phyloP scores from a whole-genome alignment of 2,888 invertebrate genomes.

The Tricholauxania praeusta region DNA sequence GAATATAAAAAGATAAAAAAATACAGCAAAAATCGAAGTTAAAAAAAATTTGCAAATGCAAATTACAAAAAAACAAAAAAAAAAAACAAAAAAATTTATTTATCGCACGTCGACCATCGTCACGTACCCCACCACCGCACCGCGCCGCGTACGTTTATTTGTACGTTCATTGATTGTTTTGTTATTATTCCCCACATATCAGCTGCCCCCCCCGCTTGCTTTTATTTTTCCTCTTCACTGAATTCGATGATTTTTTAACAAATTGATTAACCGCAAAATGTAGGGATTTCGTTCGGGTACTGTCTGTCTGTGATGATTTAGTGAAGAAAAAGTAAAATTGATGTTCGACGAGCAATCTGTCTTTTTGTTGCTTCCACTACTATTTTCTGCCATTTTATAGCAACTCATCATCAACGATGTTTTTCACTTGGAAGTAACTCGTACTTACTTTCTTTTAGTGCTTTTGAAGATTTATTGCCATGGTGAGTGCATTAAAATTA shows the following conservation, averaged over 20 bases:
- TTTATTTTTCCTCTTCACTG: no score
- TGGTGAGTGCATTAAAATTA: slow-evolving; percentile 25
- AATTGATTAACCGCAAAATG: no score
- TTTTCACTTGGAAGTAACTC: not conserved
- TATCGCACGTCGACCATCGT: slow-evolving; percentile 16
- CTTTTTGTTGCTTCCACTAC: no score
- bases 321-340: no score
- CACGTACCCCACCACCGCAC: slow-evolving; percentile 2
- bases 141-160: no score
- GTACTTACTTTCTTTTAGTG: not conserved
- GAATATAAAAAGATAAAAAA: slow-evolving; percentile 1
- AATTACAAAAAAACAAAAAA: slow-evolving; percentile 11
- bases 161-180: slow-evolving; percentile 16
- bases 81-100: not conserved
- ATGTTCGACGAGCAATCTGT: no score
- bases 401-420: not conserved
- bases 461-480: slow-evolving; percentile 14
- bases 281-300: no score
- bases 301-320: no score
- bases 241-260: no score
- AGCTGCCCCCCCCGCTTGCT: no score
- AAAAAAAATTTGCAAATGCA: slow-evolving; percentile 19
- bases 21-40: not conserved
- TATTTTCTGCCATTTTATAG: no score
- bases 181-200: not conserved